Percentiles rank a stretch among this genome's conserved stretches.
Conservation (phyloP, 2,888 invertebrate genomes). For the Psococerastis gibbosa region DNA sequence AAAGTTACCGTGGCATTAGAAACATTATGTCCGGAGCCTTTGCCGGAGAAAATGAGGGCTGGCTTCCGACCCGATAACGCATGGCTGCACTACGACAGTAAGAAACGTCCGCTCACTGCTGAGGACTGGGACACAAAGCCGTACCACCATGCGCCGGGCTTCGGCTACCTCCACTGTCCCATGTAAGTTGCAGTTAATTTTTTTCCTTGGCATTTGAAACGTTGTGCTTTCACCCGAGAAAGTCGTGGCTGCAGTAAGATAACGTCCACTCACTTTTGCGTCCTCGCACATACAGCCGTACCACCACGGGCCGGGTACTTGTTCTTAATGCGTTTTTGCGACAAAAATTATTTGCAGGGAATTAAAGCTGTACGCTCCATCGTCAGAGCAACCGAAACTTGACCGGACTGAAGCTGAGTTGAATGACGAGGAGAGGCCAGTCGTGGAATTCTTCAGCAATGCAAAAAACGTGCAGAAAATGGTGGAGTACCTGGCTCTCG, state of each 20-base stretch:
- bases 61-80: constrained; percentile 49
- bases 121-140: constrained; percentile 56
- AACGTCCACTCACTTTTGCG: too few relatives aligned
- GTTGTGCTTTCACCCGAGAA: too few relatives aligned
- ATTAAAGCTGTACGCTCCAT: constrained; percentile 44
- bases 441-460: constrained; percentile 47
- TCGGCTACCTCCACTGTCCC: constrained; percentile 36
- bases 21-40: constrained; percentile 11
- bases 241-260: too few relatives aligned
- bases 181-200: too few relatives aligned
- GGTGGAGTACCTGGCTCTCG: constrained; percentile 52
- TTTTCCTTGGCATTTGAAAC: too few relatives aligned
- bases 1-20: constrained; percentile 35
- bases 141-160: constrained; percentile 45
- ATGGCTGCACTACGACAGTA: constrained; percentile 52
- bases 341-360: constrained; percentile 29
- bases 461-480: constrained; percentile 47
- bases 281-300: too few relatives aligned
- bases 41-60: constrained; percentile 20
- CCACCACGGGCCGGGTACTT: not conserved
- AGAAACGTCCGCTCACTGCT: constrained; percentile 36
- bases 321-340: constrained; percentile 10
- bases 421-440: constrained; percentile 40
- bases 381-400: constrained; percentile 39
- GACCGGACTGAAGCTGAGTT: constrained; percentile 34